Conservation (phyloP, 1,140 invertebrate genomes). For the Cotesia chilonis region DNA sequence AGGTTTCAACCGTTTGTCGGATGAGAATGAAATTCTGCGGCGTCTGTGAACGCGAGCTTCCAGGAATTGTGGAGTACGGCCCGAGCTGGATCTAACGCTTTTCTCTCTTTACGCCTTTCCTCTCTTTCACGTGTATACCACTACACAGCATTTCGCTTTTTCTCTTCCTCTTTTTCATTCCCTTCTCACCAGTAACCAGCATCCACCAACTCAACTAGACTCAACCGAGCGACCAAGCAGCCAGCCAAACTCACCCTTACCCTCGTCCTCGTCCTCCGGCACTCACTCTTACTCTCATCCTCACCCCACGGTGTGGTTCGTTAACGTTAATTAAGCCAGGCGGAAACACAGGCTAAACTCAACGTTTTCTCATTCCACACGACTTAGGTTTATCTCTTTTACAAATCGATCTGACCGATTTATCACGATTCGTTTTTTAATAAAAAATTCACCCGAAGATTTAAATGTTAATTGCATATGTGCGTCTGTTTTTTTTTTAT, state of each 20-base stretch:
- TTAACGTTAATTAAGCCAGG: slow-evolving; percentile 48
- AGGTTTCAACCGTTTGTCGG: slow-evolving; percentile 17
- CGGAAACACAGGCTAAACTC: slow-evolving; percentile 14
- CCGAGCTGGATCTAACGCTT: neutral
- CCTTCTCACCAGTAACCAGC: neutral
- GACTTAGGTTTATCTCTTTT: neutral
- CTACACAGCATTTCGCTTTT: neutral
- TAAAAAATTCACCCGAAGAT: too few relatives aligned
- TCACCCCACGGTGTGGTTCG: slow-evolving; percentile 36
- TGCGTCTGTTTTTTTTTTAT: too few relatives aligned
- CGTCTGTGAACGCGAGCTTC: slow-evolving; percentile 38
- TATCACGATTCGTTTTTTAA: neutral
- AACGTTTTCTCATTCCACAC: neutral
- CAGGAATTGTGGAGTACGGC: neutral
- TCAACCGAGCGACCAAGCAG: too few relatives aligned
- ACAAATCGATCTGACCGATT: neutral
- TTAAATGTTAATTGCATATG: too few relatives aligned
- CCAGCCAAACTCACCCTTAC: neutral
- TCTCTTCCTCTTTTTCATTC: slow-evolving; percentile 18
- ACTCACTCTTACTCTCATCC: slow-evolving; percentile 12
- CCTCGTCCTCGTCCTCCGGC: neutral
- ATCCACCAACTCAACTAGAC: neutral
- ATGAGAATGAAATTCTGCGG: slow-evolving; percentile 48
- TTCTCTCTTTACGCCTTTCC: neutral
- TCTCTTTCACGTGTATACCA: too few relatives aligned